phyloP scores from a whole-genome alignment of 2,888 invertebrate species.

The Scelioninae gen. 1 region DNA sequence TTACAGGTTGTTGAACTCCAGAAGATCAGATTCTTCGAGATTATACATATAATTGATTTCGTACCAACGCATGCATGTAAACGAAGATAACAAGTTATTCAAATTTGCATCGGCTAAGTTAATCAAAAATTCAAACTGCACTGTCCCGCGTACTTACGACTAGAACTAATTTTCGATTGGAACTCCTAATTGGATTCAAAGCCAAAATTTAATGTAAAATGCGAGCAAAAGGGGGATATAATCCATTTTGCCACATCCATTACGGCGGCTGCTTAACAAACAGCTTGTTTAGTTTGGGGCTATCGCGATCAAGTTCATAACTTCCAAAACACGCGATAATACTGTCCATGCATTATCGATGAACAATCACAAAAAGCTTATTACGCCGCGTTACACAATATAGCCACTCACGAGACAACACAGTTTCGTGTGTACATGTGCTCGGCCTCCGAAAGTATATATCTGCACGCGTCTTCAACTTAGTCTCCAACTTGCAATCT shows the following conservation, averaged over 20 bases:
- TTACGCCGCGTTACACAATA: slow-evolving; percentile 12
- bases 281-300: slow-evolving; percentile 44
- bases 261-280: slow-evolving; percentile 43
- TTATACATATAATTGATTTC: neutral
- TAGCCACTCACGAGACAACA: slow-evolving; percentile 18
- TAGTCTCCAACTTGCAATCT: too few relatives aligned
- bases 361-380: slow-evolving; percentile 35
- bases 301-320: slow-evolving; percentile 50
- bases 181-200: slow-evolving; percentile 18
- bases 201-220: slow-evolving; percentile 34
- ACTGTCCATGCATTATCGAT: slow-evolving; percentile 42
- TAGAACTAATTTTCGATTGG: slow-evolving; percentile 16
- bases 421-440: neutral
- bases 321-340: slow-evolving; percentile 51
- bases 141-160: neutral
- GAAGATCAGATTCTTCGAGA: too few relatives aligned
- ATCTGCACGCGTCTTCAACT: too few relatives aligned
- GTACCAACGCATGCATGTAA: neutral
- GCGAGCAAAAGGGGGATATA: slow-evolving; percentile 29
- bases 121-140: slow-evolving; percentile 10
- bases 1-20: too few relatives aligned
- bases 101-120: slow-evolving; percentile 2
- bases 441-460: too few relatives aligned
- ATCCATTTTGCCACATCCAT: slow-evolving; percentile 51
- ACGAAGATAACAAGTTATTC: neutral